A percentile compares a stretch with the other conserved stretches of the same genome.
Conservation (phyloP, 2,888 invertebrate species). For the Notodonta ziczac region DNA sequence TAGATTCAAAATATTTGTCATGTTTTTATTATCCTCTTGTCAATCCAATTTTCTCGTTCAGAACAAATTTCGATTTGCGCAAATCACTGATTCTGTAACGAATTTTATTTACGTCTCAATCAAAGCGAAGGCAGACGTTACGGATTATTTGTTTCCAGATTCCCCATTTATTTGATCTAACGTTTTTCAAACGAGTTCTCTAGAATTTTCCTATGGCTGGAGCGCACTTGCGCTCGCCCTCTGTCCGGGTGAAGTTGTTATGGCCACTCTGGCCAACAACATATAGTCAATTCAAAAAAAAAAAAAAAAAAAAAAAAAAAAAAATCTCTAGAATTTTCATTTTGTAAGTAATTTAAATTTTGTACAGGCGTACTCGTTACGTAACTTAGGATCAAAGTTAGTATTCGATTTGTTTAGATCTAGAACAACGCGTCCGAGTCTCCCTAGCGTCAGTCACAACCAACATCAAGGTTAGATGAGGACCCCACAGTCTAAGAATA, state of each 20-base stretch:
- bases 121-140: background rate
- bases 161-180: background rate
- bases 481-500: constrained; percentile 39
- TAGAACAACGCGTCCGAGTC: constrained; percentile 13
- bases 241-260: too few relatives aligned
- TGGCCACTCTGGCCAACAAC: too few relatives aligned
- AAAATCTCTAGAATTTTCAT: background rate
- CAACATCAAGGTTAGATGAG: constrained; percentile 43
- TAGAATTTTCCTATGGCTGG: background rate
- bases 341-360: background rate
- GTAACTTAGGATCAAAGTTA: constrained; percentile 24
- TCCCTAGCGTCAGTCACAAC: constrained; percentile 37
- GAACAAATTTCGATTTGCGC: background rate
- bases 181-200: background rate
- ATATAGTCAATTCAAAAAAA: too few relatives aligned
- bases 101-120: background rate
- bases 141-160: background rate
- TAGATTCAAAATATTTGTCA: too few relatives aligned
- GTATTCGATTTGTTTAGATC: constrained; percentile 5
- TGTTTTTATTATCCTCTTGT: too few relatives aligned
- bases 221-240: too few relatives aligned
- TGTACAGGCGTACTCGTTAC: constrained; percentile 4
- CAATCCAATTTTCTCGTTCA: too few relatives aligned
- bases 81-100: background rate
- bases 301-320: too few relatives aligned